A percentile compares a stretch with the other conserved stretches of the same genome.
These are phyloP conservation scores for Globicephala melas DNA, from an alignment of 2,113 vertebrate species.

Conservation along the genomic window DNA sequence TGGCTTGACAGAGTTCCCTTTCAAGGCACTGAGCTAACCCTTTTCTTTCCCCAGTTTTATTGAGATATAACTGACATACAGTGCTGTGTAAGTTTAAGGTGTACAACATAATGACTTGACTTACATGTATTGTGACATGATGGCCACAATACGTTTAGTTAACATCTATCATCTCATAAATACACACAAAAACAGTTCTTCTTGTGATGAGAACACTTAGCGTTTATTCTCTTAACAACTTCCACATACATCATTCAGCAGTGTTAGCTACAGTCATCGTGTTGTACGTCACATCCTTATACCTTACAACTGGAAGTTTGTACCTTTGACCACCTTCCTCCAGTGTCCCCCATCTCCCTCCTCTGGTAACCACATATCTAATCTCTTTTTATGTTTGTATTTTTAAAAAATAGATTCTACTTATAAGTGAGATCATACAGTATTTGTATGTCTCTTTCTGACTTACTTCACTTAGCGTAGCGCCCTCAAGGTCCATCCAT, in stretches of 20 bases:
- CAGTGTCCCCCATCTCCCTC: background rate
- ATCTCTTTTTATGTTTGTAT: background rate
- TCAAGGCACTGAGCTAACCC: background rate
- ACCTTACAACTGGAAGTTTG: background rate
- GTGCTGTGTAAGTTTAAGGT: background rate
- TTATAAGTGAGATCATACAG: background rate
- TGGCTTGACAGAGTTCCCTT: too few species aligned
- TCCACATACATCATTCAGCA: fast-evolving
- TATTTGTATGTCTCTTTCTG: background rate
- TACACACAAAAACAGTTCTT: background rate
- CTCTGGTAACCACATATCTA: background rate
- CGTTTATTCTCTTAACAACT: background rate
- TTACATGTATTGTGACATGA: background rate
- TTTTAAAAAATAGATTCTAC: background rate
- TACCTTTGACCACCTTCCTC: background rate
- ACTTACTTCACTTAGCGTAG: background rate
- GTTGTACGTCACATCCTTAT: background rate
- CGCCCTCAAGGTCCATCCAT: background rate
- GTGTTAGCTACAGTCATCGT: fast-evolving
- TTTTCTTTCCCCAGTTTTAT: background rate
- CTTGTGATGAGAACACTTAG: background rate
- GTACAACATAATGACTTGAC: background rate
- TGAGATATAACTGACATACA: background rate
- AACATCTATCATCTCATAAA: background rate
- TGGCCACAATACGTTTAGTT: background rate